A percentile compares a stretch with the other conserved stretches of the same genome.
These are phyloP conservation scores for Vidua macroura DNA, from an alignment of 2,113 vertebrate genomes.

Conservation along the genomic window DNA sequence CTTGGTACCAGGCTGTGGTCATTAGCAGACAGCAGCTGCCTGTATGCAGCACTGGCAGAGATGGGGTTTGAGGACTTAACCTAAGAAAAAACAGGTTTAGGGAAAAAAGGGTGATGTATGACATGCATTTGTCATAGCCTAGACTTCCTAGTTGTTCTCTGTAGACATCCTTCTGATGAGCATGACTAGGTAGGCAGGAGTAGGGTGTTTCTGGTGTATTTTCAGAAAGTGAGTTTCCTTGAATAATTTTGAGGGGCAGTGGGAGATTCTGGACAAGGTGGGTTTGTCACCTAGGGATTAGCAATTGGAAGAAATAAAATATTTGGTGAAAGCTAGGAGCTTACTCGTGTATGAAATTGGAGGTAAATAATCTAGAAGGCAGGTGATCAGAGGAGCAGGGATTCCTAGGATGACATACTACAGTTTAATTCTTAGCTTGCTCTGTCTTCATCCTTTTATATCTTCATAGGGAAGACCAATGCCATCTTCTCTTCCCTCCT, in stretches of 20 bases:
- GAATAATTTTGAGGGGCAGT: background rate
- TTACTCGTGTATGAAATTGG: background rate
- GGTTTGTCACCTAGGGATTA: background rate
- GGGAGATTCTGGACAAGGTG: background rate
- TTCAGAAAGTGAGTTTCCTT: background rate
- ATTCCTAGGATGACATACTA: background rate
- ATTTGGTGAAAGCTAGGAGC: background rate
- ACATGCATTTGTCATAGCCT: background rate
- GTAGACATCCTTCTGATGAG: background rate
- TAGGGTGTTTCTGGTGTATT: background rate
- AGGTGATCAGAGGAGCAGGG: background rate
- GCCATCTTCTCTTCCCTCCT: background rate
- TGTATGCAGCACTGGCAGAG: background rate
- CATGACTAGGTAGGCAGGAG: background rate
- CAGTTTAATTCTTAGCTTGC: background rate
- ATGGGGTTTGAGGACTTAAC: background rate
- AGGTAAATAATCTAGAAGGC: background rate
- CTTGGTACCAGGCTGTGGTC: background rate
- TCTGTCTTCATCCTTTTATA: background rate
- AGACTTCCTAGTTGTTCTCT: background rate
- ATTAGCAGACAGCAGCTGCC: background rate
- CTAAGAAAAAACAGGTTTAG: background rate
- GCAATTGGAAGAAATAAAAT: background rate
- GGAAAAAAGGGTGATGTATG: rapidly evolving
- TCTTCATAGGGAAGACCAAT: background rate